Percentiles rank a stretch among this genome's conserved stretches.
Conservation (phyloP, 2,113 vertebrate genomes). For the Osmerus mordax region DNA sequence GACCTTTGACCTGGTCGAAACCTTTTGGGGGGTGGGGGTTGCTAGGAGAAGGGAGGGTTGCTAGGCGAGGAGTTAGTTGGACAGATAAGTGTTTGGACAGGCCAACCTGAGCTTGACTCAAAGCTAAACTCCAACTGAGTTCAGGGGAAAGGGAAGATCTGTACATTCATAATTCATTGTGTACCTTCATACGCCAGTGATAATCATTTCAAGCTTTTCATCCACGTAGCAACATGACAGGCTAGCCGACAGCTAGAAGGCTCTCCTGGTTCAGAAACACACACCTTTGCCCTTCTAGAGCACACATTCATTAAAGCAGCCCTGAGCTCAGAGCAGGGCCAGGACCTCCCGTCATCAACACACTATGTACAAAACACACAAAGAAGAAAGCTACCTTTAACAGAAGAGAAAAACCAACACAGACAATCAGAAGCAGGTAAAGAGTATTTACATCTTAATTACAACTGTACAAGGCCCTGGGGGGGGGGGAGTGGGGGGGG, state of each 20-base stretch:
- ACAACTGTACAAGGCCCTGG: constrained; percentile 47
- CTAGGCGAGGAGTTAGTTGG: no score
- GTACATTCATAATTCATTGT: no score
- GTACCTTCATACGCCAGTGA: no score
- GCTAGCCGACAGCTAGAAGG: not conserved
- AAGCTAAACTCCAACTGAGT: no score
- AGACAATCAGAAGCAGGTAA: constrained; percentile 28
- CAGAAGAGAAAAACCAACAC: constrained; percentile 6
- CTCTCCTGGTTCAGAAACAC: not conserved
- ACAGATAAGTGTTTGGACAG: no score
- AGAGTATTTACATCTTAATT: constrained; percentile 59
- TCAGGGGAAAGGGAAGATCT: no score
- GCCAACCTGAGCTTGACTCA: no score
- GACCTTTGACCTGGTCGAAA: no score
- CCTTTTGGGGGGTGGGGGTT: no score
- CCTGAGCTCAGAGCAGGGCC: constrained; percentile 3
- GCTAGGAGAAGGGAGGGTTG: no score
- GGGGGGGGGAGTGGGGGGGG: constrained; percentile 7
- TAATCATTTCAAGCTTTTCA: no score
- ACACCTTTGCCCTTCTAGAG: not conserved
- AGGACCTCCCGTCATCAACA: constrained; percentile 23
- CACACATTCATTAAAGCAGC: not conserved
- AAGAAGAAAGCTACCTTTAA: constrained; percentile 22
- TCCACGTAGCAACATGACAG: no score
- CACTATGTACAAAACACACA: constrained; percentile 26